Evolutionary conservation across 2,797 vertebrate species (phyloP).

Genomic region (Notolepis coatsorum): DNA sequence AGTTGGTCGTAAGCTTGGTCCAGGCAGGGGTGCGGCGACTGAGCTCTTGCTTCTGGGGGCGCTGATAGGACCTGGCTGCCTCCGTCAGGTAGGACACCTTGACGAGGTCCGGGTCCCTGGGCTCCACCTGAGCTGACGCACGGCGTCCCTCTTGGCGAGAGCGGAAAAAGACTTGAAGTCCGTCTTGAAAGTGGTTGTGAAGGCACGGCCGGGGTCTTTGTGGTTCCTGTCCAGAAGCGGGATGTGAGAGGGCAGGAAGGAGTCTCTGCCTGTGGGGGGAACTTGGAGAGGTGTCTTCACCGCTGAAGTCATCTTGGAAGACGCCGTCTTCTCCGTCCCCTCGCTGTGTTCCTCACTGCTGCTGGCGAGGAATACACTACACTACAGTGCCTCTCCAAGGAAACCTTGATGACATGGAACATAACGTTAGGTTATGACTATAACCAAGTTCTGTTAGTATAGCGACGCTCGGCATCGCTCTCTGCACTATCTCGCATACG

Average conservation of each 20-base stretch:
- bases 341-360: not conserved
- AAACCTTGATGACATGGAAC: conserved; percentile 45
- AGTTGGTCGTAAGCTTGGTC: conserved; percentile 34
- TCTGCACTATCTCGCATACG: too few species aligned
- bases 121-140: conserved; percentile 18
- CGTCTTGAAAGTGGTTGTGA: conserved; percentile 32
- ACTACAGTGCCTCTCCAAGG: conserved; percentile 50
- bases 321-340: not conserved
- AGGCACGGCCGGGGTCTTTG: not conserved
- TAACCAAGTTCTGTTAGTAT: too few species aligned
- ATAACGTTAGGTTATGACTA: too few species aligned
- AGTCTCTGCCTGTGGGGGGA: conserved; percentile 6
- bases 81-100: conserved; percentile 41
- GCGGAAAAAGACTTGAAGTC: conserved; percentile 23
- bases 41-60: not conserved
- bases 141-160: not conserved
- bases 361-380: not conserved
- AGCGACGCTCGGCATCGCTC: too few species aligned
- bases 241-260: conserved; percentile 31
- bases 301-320: conserved; percentile 17
- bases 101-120: conserved; percentile 37
- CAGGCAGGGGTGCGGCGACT: conserved; percentile 2
- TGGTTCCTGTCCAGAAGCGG: conserved; percentile 24
- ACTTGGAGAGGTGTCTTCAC: conserved; percentile 23
- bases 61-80: conserved; percentile 3